Evolutionary conservation across 2,888 invertebrate species (phyloP).

Genomic region (Aphidoletes aphidimyza): DNA sequence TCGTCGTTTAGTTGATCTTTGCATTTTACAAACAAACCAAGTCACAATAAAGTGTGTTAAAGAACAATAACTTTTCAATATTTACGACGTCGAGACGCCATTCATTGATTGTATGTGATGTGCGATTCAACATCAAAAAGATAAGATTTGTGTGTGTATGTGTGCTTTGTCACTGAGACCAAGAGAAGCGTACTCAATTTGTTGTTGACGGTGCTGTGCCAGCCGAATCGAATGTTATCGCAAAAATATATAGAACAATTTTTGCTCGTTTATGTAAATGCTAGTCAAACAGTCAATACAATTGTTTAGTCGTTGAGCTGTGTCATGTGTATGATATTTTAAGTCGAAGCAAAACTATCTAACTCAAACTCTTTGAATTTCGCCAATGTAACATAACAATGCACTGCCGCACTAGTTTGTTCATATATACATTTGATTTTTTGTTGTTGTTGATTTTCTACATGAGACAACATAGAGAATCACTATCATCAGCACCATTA

Average conservation of each 20-base stretch:
- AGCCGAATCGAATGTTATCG: too few species aligned
- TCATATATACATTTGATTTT: too few species aligned
- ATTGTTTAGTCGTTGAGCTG: conserved; percentile 39
- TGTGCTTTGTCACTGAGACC: too few species aligned
- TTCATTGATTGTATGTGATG: conserved; percentile 57
- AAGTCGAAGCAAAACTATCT: background rate
- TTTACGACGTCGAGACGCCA: conserved; percentile 57
- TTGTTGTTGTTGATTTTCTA: too few species aligned
- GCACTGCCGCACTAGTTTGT: background rate
- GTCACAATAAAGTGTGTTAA: background rate
- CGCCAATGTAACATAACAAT: conserved; percentile 9
- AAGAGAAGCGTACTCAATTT: too few species aligned
- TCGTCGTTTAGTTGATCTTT: background rate
- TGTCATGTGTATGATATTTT: background rate
- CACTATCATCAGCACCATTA: conserved; percentile 48
- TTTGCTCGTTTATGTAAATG: background rate
- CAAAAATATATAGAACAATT: background rate
- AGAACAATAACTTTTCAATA: conserved; percentile 52
- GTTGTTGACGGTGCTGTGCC: background rate
- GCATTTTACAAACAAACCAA: background rate
- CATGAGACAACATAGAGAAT: background rate
- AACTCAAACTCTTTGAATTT: background rate
- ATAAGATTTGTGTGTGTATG: conserved; percentile 53
- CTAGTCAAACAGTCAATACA: conserved; percentile 6
- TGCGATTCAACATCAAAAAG: conserved; percentile 52